Base-by-base conservation (phyloP, 2,888 invertebrate genomes). In the Drosophila sordidula region DNA sequence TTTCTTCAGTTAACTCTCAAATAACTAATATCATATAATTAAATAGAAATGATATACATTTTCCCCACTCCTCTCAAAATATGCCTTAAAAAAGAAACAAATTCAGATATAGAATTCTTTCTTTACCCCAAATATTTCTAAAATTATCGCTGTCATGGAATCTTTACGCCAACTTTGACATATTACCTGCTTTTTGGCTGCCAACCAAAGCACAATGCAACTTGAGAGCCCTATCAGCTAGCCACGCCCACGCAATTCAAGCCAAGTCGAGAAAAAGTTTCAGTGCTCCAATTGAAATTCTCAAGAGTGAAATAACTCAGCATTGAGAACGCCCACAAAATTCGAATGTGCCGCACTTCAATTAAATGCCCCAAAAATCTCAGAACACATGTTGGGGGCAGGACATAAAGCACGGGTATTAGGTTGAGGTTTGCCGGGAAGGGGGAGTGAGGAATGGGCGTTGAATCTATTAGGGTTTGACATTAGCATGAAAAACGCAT, bases 401-500 rank as follows among this genome's bases (percentile, higher is more conserved):
- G 29, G 29, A 29, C 29, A 39, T 25, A 59, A 51, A 29, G 50
- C 44, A 32, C 25, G 39, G 46, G 16, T 14, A 32, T 66, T 25
- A 46, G 8, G 29, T 3, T 29, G 29, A 29, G 29, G 29, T 29
- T 29, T 9, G 34, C 6, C 34, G 14, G n/a, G 34, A n/a, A 5
- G 9, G 9, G 36, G 32, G 12, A 16, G 11, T 11, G 22, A 6
- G 11, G 62, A 26, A 36, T 39, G 46, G 51, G 51, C 42, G 44
- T 65, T 50, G 78, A 77, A 81, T 87, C 87, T 84, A 87, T 86
- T 86, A 87, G 61, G 85, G 72, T 74, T 83, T 80, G 89, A 82
- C 78, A 86, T 86, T 86, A 86, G 86, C 86, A 86, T 86, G 89
- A 89, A 86, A 86, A 86, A 86, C 86, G 73, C 85, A 86, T 86